Conservation (phyloP, 1,140 invertebrate species). For the Drosophila ambigua region DNA sequence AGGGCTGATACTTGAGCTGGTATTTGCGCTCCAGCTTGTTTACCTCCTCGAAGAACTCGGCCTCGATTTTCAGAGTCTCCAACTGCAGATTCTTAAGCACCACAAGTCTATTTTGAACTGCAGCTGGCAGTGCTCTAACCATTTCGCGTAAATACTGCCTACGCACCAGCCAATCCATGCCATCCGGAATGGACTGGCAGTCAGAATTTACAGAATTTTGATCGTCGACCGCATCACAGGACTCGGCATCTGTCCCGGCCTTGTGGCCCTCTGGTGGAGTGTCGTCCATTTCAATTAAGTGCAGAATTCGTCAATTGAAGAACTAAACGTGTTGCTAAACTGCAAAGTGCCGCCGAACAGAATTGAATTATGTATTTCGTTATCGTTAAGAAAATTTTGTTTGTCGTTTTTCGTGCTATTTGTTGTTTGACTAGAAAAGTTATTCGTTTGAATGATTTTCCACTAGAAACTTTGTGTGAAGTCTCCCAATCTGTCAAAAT, state of each 20-base stretch:
- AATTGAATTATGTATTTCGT: too few species aligned
- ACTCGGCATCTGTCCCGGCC: too few species aligned
- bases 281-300: conserved; percentile 56
- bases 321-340: too few species aligned
- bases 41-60: conserved; percentile 97
- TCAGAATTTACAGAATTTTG: conserved; percentile 65
- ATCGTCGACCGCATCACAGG: conserved; percentile 34
- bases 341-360: too few species aligned
- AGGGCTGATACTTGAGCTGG: conserved; percentile 90
- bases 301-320: conserved; percentile 22
- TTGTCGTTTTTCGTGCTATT: too few species aligned
- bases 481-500: too few species aligned
- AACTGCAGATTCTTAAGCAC: conserved; percentile 97
- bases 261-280: too few species aligned
- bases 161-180: conserved; percentile 73
- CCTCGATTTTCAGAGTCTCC: conserved; percentile 94
- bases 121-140: conserved; percentile 87
- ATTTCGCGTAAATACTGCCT: conserved; percentile 83
- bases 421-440: too few species aligned
- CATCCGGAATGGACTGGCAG: conserved; percentile 70
- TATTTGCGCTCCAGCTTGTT: conserved; percentile 97
- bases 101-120: conserved; percentile 93
- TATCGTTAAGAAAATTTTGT: too few species aligned
- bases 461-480: too few species aligned
- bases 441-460: too few species aligned